Base-by-base conservation (phyloP, 1,140 invertebrate genomes). In the Solenopsis invicta region DNA sequence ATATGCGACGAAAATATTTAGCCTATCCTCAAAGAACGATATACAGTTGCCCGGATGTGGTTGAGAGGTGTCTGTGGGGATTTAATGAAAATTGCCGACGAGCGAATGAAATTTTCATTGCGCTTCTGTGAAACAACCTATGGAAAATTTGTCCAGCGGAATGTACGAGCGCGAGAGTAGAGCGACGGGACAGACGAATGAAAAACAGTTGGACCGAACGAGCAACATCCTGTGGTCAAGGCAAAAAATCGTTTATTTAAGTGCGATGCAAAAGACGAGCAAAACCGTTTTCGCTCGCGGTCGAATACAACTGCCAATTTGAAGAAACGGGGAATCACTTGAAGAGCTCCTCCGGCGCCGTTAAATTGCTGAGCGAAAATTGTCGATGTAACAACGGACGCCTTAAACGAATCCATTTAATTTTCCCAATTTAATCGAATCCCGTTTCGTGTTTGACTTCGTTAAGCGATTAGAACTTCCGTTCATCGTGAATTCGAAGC, bases 31-130 rank as follows among this genome's bases (percentile, higher is more conserved):
- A 85, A 88, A 90, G 81, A 86, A 80, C 10, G 48, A 29, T 59
- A 45, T 21, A 64, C 86, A 62, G 61, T 48, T 54, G 13, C 3
- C 3, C 13, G 37, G 18, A 37, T 64, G 34, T 21, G 54, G 12
- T 90, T 69, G 81, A 90, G 89, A 88, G 89, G 86, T 90, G 89
- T 88, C 89, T 77, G 76, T 77, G 76, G 50, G 80, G 82, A 91
- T 91, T 88, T 90, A 91, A 91, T 91, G 89, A 90, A 90, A 91
- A 88, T 87, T 78, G 48, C 50, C 71, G 81, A 88, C 89, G 85
- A 90, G 88, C 89, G 86, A 66, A 90, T 90, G 75, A 90, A 90
- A 90, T 88, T 90, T 90, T 90, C 89, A 90, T 88, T 86, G 77
- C 67, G 48, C 59, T 71, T 13, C 77, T 13, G 56, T 56, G 66